Evolutionary conservation across 2,888 invertebrate genomes (phyloP).

Genomic region (Agonopterix alstromeriana): DNA sequence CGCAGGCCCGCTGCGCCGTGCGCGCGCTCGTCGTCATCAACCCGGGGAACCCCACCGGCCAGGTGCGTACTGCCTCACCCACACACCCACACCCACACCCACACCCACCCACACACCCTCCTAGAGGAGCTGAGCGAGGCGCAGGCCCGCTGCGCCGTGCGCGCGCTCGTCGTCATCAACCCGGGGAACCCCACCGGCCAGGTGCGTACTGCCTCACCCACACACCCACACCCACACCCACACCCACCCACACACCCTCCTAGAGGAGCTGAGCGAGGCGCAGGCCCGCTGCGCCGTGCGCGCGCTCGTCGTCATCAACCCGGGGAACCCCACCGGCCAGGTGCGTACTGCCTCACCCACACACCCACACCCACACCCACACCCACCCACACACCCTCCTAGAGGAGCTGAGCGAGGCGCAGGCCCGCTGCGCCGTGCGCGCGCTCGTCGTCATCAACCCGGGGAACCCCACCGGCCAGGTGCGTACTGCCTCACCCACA

Average conservation of each 20-base stretch:
- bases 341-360: conserved; percentile 18
- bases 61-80: conserved; percentile 40
- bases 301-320: conserved; percentile 96
- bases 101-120: too few relatives aligned
- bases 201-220: conserved; percentile 23
- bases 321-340: conserved; percentile 99
- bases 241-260: too few relatives aligned
- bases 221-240: too few relatives aligned
- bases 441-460: conserved; percentile 98
- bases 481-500: conserved; percentile 10
- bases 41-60: conserved; percentile 99
- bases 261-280: conserved; percentile 77
- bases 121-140: conserved; percentile 77
- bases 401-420: conserved; percentile 78
- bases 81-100: too few relatives aligned
- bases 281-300: conserved; percentile 81
- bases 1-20: conserved; percentile 79
- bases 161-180: conserved; percentile 96
- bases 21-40: conserved; percentile 96
- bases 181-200: conserved; percentile 99
- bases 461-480: conserved; percentile 98
- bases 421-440: conserved; percentile 80
- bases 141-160: conserved; percentile 78
- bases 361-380: too few relatives aligned
- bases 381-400: too few relatives aligned